Evolutionary conservation across 2,113 vertebrate species (phyloP), one percentile per base, ranked within the genome.

Genomic region (Datnioides undecimradiatus): DNA sequence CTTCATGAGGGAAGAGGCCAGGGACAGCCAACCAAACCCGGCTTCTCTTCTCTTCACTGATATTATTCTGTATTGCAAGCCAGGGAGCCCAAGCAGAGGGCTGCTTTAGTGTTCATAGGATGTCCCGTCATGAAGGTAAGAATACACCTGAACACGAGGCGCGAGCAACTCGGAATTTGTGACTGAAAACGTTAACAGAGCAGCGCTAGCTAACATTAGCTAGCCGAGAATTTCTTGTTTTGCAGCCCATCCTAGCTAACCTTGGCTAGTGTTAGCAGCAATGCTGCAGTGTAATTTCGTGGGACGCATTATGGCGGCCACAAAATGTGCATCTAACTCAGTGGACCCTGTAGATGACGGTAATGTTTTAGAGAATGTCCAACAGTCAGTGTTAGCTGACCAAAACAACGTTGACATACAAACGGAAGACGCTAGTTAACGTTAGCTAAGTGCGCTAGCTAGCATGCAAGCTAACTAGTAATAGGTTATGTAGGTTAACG

Each of bases 121-220:
- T 96, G 95, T 96, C 95, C 94, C 95, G 95, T 80, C 95, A 96
- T 96, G 95, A 96, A 95, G 95, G 95, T 96, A 89, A 93, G 88
- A 52, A 8, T 0, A 36, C 48, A 17, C 43, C 5, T 41, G 1
- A 64, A 10, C 33, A 31, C 69, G 55, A 58, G 63, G 4, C 6
- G 12, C 2, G 43, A 54, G 6, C 60, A 4, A 9, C 23, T 52
- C 46, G 3, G 27, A 5, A 51, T 84, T 38, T 77, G 33, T 21
- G 17, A 51, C 21, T 21, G 29, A 34, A 76, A 88, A 36, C 82
- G 84, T 66, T 89, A 74, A 71, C 79, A 83, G 71, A 71, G 60
- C 71, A 69, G 7, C 63, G 86, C 60, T 71, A 68, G 91, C 91
- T 90, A 83, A 79, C 80, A n/a, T 23, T 19, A 65, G 88, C 82